Evolutionary conservation across 2,113 vertebrate species (phyloP), one percentile per base, ranked within the genome.

Genomic region (Ammodytes marinus): DNA sequence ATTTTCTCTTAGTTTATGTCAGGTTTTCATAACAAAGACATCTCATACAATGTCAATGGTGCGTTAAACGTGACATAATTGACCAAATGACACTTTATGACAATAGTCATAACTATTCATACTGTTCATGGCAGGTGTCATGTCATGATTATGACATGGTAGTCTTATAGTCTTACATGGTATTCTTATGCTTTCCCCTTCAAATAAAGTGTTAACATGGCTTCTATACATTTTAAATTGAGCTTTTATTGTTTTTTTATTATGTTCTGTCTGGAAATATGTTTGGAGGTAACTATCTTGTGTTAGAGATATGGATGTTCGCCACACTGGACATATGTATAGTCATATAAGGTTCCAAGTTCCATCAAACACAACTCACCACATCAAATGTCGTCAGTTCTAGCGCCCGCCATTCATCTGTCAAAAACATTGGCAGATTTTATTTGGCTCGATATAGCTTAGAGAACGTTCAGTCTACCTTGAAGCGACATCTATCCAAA

Each of bases 401-500:
- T 82, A 76, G 78, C 2, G 75, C 88, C 87, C 35, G 40, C 59
- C 58, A 49, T 87, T 86, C 65, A 88, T 88, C 77, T 83, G 69
- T 76, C 65, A 37, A 27, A 79, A 67, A 86, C 74, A 76, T 78
- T 89, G 89, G 91, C 90, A 84, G 85, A 75, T 78, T 86, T 82
- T 43, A 83, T 86, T 88, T 87, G 89, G 77, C 82, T 79, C 45
- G 59, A 35, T 82, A 65, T 85, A 89, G 77, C 50, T 27, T 82
- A 78, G 71, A 88, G 69, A 86, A 86, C 85, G 65, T 60, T 55
- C 73, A 77, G 69, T 79, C 61, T 4, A 70, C 80, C 86, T 74
- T 92, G 81, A 92, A 91, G 82, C 40, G 72, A 83, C 83, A 89
- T 89, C 88, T 79, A 83, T 91, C 84, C 82, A 87, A 86, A 79